A percentile compares a stretch with the other conserved stretches of the same genome.
These are phyloP conservation scores for Labia minor DNA, from an alignment of 2,888 invertebrate species.

Conservation along the genomic window DNA sequence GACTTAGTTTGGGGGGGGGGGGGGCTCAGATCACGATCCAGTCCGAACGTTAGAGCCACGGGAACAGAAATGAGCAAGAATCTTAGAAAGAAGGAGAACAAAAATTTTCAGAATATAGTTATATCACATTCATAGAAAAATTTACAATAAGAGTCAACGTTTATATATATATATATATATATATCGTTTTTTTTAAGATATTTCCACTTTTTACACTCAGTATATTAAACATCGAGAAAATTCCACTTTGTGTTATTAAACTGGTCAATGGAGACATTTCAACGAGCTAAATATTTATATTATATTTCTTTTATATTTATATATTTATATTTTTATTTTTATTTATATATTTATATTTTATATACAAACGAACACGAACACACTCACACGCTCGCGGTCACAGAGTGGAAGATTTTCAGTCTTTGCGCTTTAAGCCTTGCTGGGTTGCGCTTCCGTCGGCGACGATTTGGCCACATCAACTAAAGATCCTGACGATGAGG, in stretches of 20 bases:
- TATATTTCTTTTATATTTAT: not conserved
- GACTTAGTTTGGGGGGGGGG: not conserved
- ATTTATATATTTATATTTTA: conserved; percentile 13
- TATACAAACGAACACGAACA: not conserved
- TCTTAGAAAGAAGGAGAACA: conserved; percentile 7
- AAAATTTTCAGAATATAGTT: not conserved
- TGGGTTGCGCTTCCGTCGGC: conserved; percentile 13
- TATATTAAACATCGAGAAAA: conserved; percentile 8
- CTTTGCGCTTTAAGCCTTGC: conserved; percentile 2
- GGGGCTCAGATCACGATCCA: conserved; percentile 13
- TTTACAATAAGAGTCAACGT: conserved; percentile 3
- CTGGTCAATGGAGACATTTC: not conserved
- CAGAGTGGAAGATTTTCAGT: not conserved
- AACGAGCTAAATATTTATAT: conserved; percentile 13
- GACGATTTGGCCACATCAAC: not conserved
- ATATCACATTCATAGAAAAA: conserved; percentile 13
- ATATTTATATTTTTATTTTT: not conserved
- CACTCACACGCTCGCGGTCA: not conserved
- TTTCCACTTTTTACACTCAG: conserved; percentile 6
- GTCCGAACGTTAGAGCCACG: conserved; percentile 2
- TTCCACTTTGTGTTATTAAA: not conserved
- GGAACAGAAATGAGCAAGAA: conserved; percentile 13
- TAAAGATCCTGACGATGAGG: not conserved
- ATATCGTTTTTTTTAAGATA: not conserved
- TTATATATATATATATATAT: conserved; percentile 3